Percentiles rank a stretch among this genome's conserved stretches.
phyloP scores from a whole-genome alignment of 2,888 invertebrate species.

The Ptilodon capucinus region DNA sequence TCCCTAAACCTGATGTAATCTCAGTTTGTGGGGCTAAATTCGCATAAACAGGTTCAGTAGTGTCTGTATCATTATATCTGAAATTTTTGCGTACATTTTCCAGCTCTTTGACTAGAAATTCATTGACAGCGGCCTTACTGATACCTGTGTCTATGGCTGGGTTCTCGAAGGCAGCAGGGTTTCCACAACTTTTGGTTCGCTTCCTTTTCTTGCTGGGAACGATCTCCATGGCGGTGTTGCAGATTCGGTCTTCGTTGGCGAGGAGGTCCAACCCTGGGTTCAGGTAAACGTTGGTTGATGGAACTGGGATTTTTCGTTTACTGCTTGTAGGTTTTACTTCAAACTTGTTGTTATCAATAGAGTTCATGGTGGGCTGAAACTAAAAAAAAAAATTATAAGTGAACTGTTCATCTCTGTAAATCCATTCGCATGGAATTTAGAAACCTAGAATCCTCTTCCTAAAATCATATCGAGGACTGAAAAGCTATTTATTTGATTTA shows the following conservation, averaged over 20 bases:
- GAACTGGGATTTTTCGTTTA: conserved; percentile 66
- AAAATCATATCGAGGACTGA: too few species aligned
- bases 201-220: conserved; percentile 69
- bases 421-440: too few species aligned
- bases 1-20: not conserved
- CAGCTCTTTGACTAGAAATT: conserved; percentile 64
- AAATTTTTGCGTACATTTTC: conserved; percentile 69
- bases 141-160: conserved; percentile 68
- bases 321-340: conserved; percentile 65
- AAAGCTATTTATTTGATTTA: too few species aligned
- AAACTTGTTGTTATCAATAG: conserved; percentile 72
- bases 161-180: conserved; percentile 68
- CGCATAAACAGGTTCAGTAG: conserved; percentile 54
- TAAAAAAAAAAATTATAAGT: not conserved
- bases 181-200: conserved; percentile 59
- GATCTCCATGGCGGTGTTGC: conserved; percentile 77
- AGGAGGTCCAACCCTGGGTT: conserved; percentile 74
- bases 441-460: too few species aligned
- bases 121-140: conserved; percentile 61
- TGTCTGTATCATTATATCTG: conserved; percentile 25
- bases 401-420: not conserved
- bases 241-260: conserved; percentile 74
- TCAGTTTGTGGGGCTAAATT: conserved; percentile 37
- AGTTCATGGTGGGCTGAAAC: conserved; percentile 53
- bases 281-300: conserved; percentile 64